Conservation (phyloP, 2,888 invertebrate species). For the Drosophila neonasuta region DNA sequence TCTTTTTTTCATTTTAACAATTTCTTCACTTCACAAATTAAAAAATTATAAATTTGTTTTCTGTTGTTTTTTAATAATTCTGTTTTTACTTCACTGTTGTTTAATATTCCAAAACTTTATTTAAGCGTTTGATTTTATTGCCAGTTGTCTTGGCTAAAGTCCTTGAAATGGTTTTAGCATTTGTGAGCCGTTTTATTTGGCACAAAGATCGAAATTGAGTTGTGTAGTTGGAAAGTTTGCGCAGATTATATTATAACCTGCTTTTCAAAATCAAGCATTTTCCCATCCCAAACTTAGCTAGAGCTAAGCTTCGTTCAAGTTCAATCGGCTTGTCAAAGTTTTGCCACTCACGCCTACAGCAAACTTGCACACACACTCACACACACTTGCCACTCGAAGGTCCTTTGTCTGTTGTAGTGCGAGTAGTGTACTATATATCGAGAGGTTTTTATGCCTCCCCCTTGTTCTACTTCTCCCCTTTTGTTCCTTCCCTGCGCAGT, state of each 20-base stretch:
- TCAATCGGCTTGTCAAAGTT: conserved; percentile 52
- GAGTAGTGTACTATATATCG: conserved; percentile 12
- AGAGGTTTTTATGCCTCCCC: not conserved
- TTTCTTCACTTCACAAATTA: too few species aligned
- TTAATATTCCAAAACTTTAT: not conserved
- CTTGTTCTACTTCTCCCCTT: not conserved
- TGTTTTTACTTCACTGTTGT: not conserved
- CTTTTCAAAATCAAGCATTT: conserved; percentile 45
- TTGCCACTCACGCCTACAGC: conserved; percentile 22
- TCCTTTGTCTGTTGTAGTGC: conserved; percentile 31
- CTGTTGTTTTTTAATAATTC: not conserved
- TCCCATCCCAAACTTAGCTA: not conserved
- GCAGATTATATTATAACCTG: conserved; percentile 34
- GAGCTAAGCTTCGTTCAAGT: conserved; percentile 26
- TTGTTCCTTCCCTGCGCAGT: conserved; percentile 1
- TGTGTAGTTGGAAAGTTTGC: conserved; percentile 12
- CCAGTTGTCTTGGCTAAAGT: not conserved
- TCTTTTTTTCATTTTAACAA: too few species aligned
- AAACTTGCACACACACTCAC: not conserved
- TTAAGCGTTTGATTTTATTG: not conserved
- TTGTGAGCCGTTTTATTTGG: conserved; percentile 1
- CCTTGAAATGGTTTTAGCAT: conserved; percentile 1
- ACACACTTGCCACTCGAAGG: conserved; percentile 15
- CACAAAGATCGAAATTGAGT: conserved; percentile 1
- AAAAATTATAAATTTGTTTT: too few species aligned